Percentiles rank a stretch among this genome's conserved stretches.
phyloP scores from a whole-genome alignment of 2,113 vertebrate species.

The Arvicanthis niloticus region DNA sequence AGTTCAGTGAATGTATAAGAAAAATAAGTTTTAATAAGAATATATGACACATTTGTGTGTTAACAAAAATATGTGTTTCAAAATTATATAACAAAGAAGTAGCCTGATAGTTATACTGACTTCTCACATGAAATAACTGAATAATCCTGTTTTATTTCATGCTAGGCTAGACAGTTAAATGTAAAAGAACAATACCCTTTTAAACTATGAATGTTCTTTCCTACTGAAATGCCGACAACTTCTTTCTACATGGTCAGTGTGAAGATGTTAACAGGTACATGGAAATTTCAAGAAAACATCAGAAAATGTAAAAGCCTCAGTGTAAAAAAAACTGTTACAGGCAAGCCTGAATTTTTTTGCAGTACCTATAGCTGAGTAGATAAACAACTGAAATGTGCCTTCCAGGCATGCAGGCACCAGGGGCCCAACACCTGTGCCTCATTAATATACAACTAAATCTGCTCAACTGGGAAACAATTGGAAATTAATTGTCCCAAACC shows the following conservation, averaged over 20 bases:
- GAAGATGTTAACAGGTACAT: conserved; percentile 91
- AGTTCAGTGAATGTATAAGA: conserved; percentile 90
- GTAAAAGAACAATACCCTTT: conserved; percentile 87
- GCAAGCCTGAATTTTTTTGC: conserved; percentile 89
- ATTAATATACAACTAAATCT: conserved; percentile 93
- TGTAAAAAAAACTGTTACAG: conserved; percentile 91
- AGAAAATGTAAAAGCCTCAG: conserved; percentile 87
- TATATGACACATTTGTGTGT: conserved; percentile 84
- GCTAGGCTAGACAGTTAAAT: conserved; percentile 86
- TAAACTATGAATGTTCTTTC: conserved; percentile 87
- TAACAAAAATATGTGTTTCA: conserved; percentile 86
- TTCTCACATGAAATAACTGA: conserved; percentile 84
- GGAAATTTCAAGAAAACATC: conserved; percentile 87
- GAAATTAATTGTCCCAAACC: conserved; percentile 94
- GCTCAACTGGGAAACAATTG: conserved; percentile 92
- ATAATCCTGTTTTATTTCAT: conserved; percentile 86
- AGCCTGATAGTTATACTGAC: conserved; percentile 80
- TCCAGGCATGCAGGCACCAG: conserved; percentile 90
- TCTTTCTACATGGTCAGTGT: conserved; percentile 90
- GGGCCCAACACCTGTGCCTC: conserved; percentile 93
- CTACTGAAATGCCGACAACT: conserved; percentile 86
- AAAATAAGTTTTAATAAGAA: conserved; percentile 89
- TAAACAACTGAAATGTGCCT: conserved; percentile 92
- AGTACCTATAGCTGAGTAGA: conserved; percentile 90
- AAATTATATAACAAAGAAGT: conserved; percentile 84